phyloP scores from a whole-genome alignment of 2,888 invertebrate genomes.

The Drosophila bunnanda region DNA sequence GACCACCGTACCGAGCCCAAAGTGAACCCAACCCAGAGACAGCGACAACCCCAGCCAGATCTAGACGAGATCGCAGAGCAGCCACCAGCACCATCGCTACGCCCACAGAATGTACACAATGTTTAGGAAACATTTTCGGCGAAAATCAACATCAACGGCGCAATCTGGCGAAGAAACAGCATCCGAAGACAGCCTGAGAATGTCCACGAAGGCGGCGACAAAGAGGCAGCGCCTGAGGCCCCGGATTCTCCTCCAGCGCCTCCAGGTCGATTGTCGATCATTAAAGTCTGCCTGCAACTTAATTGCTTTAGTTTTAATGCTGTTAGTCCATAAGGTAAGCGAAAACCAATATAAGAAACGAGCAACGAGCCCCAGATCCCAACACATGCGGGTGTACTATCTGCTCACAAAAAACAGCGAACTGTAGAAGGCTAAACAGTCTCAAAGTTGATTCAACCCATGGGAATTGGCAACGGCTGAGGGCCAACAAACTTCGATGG shows the following conservation, averaged over 20 bases:
- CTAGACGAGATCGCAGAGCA: constrained; percentile 40
- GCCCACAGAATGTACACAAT: constrained; percentile 82
- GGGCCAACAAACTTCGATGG: constrained; percentile 36
- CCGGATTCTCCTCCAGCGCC: constrained; percentile 38
- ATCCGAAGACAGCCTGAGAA: constrained; percentile 67
- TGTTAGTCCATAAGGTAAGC: constrained; percentile 84
- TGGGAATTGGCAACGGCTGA: constrained; percentile 38
- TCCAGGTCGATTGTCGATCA: constrained; percentile 77
- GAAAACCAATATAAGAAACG: constrained; percentile 24
- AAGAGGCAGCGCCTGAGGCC: constrained; percentile 53
- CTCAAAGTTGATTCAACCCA: constrained; percentile 56
- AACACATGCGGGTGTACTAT: constrained; percentile 67
- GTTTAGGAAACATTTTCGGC: constrained; percentile 85
- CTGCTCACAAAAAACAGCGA: constrained; percentile 36
- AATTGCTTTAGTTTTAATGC: constrained; percentile 82
- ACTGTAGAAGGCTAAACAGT: constrained; percentile 1
- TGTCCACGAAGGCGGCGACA: constrained; percentile 55
- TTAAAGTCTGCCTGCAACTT: constrained; percentile 81
- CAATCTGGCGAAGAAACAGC: constrained; percentile 22
- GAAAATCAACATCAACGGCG: constrained; percentile 81
- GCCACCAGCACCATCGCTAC: constrained; percentile 56
- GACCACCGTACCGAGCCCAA: constrained; percentile 37
- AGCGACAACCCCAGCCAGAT: constrained; percentile 13
- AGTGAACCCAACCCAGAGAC: constrained; percentile 18
- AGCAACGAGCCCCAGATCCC: constrained; percentile 27